phyloP scores from a whole-genome alignment of 2,797 vertebrate species.

The Enteromius treurensis region DNA sequence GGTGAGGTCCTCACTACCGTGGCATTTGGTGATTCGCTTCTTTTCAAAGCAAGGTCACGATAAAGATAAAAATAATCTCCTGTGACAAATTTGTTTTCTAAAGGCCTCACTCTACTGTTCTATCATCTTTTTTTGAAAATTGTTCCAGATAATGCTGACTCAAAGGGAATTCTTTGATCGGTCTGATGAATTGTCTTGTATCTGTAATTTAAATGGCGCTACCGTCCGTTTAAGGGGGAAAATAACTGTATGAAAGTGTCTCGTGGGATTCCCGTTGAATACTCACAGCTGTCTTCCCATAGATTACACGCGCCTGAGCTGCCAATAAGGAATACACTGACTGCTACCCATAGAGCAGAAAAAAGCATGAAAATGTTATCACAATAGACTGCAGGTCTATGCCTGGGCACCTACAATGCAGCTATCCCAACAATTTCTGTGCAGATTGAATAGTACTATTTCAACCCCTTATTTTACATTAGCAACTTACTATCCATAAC shows the following conservation, averaged over 20 bases:
- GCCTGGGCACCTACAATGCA: not conserved
- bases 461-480: constrained; percentile 21
- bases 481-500: constrained; percentile 9
- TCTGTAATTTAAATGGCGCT: constrained; percentile 76
- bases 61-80: constrained; percentile 79
- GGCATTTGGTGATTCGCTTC: constrained; percentile 75
- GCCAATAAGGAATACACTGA: constrained; percentile 20
- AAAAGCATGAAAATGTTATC: constrained; percentile 5
- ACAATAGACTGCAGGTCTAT: not conserved
- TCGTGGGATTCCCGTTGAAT: constrained; percentile 59
- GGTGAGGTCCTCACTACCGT: constrained; percentile 55
- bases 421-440: not conserved
- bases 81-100: constrained; percentile 80
- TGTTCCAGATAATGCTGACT: constrained; percentile 77
- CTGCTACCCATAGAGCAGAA: constrained; percentile 5
- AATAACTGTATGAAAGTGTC: constrained; percentile 61
- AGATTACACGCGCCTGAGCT: constrained; percentile 1
- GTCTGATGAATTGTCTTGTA: constrained; percentile 78
- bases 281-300: not conserved
- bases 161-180: constrained; percentile 73
- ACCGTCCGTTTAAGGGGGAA: constrained; percentile 68
- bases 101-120: constrained; percentile 76
- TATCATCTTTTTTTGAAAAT: constrained; percentile 71
- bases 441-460: not conserved
- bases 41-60: constrained; percentile 80